Conservation (phyloP, 2,797 vertebrate genomes). For the Bothrops alternatus region DNA sequence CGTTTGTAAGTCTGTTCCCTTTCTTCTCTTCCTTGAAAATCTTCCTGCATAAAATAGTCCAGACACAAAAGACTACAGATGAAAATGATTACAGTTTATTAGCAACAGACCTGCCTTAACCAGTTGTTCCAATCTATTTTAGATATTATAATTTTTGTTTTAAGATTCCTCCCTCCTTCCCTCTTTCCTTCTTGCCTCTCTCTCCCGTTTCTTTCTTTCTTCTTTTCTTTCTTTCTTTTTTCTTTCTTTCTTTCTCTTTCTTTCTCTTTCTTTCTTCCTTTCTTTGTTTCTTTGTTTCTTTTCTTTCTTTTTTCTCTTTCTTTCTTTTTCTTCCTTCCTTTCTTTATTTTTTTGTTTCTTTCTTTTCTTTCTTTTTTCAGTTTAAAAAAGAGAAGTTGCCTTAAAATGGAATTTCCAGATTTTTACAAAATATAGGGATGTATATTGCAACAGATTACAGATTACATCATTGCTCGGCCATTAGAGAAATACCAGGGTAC, state of each 20-base stretch:
- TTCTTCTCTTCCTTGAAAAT: neutral
- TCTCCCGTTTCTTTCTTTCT: accelerated
- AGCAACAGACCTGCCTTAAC: neutral
- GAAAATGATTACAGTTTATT: neutral
- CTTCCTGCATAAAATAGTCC: neutral
- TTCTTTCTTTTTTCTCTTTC: accelerated
- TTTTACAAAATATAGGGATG: neutral
- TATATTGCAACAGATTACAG: neutral
- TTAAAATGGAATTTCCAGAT: neutral
- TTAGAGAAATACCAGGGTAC: neutral
- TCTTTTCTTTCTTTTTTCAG: neutral
- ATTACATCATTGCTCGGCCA: neutral
- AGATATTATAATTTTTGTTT: neutral
- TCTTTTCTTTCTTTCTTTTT: neutral
- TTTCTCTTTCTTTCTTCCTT: neutral
- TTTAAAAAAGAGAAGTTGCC: neutral
- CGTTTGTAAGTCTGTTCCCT: neutral
- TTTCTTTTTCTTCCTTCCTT: neutral
- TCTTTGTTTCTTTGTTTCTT: neutral
- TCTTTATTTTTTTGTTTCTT: accelerated
- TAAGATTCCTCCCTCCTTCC: neutral
- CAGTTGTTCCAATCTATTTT: neutral
- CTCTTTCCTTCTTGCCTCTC: neutral
- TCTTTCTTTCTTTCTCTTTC: neutral
- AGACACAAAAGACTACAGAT: neutral